Evolutionary conservation across 2,888 invertebrate species (phyloP), one percentile per base, ranked within the genome.

Genomic region (Chirona hameri): DNA sequence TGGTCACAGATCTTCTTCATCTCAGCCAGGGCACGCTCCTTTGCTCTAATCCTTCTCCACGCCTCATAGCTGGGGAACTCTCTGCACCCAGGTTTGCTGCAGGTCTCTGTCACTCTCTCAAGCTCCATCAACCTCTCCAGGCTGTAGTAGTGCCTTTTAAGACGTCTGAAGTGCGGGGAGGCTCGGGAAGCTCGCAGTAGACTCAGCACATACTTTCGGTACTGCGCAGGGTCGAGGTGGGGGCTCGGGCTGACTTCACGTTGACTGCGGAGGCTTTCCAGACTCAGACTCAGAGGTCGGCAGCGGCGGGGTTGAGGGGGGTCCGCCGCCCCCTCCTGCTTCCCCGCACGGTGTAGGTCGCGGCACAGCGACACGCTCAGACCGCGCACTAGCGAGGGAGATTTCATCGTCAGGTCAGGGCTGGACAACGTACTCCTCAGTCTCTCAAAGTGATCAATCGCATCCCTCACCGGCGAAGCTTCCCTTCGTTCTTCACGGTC

Each of bases 81-180:
- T 4, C 52, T 24, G 1, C 27, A 14, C 14, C 48, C 48, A 4
- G 46, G 46, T 2, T 7, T 5, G 27, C 86, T 86, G 82, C 84
- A 85, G 57, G 84, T 81, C 21, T 85, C 85, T 1, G 85, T 85
- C 24, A 93, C 92, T 85, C 91, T 91, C 88, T 96, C 96, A 83
- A 96, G 88, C 86, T 95, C 92, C 0, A 93, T 93, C 82, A 97
- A 93, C 86, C 95, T 91, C 88, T 96, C 96, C 84, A 97, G 90
- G 85, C 94, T 94, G 57, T 92, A 90, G 87, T 96, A 97, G 87
- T 97, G 95, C 82, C 93, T 92, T 87, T 94, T 94, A 0, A 97
- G 89, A 86, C 96, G 95, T 81, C 93, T 91, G 88, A 97, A 97
- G 84, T 93, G 91, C 83, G 93, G 93, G 0, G 94, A 94, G 87